Percentiles rank a stretch among this genome's conserved stretches.
phyloP scores from a whole-genome alignment of 2,113 vertebrate species.

The Calyptomena viridis region DNA sequence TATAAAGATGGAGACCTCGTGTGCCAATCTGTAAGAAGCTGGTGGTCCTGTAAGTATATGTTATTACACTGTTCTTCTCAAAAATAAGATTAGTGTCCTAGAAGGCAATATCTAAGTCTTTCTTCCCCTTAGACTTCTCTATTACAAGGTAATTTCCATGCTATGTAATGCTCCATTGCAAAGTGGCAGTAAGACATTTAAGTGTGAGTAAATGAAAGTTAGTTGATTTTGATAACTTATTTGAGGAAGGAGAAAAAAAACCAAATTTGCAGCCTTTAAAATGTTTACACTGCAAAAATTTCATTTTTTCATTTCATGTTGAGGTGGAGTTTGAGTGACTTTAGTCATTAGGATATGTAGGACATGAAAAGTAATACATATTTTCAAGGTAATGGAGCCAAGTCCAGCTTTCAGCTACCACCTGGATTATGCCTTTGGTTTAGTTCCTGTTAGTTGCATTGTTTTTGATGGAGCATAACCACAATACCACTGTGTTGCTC shows the following conservation, averaged over 20 bases:
- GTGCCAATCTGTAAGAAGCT: slow-evolving; percentile 71
- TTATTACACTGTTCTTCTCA: not conserved
- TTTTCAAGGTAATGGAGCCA: not conserved
- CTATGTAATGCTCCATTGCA: not conserved
- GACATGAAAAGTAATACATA: not conserved
- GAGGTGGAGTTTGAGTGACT: not conserved
- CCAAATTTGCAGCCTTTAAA: not conserved
- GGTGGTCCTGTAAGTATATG: slow-evolving; percentile 79
- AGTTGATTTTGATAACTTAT: not conserved
- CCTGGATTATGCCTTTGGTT: not conserved
- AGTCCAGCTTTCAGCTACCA: not conserved
- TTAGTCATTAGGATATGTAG: not conserved
- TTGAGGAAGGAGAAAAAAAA: not conserved
- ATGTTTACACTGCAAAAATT: not conserved
- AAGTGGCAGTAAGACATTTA: not conserved
- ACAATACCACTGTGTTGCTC: not conserved
- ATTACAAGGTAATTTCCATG: not conserved
- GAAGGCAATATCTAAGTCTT: not conserved
- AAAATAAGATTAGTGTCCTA: not conserved
- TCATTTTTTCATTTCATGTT: not conserved
- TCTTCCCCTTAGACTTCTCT: not conserved
- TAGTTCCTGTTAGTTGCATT: not conserved
- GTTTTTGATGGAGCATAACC: not conserved
- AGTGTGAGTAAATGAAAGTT: not conserved
- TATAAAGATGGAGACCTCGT: slow-evolving; percentile 15